These are phyloP conservation scores for Tiliqua scincoides DNA, from an alignment of 2,113 vertebrate species.

Conservation along the genomic window DNA sequence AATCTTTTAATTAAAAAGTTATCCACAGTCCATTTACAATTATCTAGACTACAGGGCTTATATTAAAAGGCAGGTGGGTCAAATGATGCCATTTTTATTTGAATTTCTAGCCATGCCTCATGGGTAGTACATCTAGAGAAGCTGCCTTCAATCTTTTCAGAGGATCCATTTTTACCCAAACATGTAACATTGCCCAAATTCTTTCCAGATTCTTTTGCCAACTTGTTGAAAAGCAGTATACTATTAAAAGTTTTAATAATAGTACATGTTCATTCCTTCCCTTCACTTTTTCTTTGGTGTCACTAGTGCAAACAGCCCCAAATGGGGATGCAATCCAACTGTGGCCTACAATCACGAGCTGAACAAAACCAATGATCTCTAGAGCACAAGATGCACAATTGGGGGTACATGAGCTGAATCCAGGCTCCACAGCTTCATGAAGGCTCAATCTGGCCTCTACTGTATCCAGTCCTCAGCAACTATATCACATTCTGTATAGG, in stretches of 20 bases:
- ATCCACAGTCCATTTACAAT: constrained; percentile 28
- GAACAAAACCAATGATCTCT: neutral
- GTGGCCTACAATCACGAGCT: neutral
- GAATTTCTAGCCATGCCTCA: neutral
- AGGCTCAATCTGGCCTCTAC: too few species aligned
- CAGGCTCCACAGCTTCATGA: neutral
- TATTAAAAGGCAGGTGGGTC: neutral
- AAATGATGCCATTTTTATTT: neutral
- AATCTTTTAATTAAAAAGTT: constrained; percentile 64
- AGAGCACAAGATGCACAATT: neutral
- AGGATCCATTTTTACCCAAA: neutral
- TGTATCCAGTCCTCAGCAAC: too few species aligned
- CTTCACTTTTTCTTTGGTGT: neutral
- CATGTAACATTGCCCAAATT: neutral
- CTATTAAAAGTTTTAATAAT: too few species aligned
- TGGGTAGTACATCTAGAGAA: neutral
- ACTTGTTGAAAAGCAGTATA: too few species aligned
- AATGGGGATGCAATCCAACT: neutral
- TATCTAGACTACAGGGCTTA: constrained; percentile 7
- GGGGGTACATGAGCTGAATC: neutral
- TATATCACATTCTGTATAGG: neutral
- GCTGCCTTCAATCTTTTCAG: neutral
- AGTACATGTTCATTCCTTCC: neutral
- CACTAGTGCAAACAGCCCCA: neutral
- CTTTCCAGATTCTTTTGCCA: neutral